phyloP scores from a whole-genome alignment of 1,140 invertebrate species.

The Sminthurinus signatus region DNA sequence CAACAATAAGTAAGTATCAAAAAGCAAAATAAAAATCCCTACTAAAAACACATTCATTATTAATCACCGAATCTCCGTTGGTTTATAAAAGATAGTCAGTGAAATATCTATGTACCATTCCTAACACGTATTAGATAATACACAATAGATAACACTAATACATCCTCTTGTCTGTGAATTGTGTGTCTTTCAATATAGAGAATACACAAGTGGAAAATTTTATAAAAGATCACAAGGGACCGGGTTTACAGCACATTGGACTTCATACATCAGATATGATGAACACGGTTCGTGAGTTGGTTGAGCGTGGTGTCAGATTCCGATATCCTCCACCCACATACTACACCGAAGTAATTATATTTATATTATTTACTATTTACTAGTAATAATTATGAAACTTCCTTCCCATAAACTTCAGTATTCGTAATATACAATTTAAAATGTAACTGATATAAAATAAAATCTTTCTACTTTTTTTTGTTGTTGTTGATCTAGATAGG shows the following conservation, averaged over 20 bases:
- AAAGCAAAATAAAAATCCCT: background rate
- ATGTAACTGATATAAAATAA: too few relatives aligned
- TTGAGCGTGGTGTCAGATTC: slow-evolving; percentile 46
- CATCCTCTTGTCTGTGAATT: background rate
- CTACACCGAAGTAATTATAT: slow-evolving; percentile 43
- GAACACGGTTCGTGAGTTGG: slow-evolving; percentile 44
- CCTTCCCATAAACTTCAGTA: too few relatives aligned
- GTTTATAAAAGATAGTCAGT: too few relatives aligned
- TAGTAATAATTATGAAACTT: background rate
- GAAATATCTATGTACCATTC: too few relatives aligned
- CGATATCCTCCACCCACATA: slow-evolving; percentile 50
- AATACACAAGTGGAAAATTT: slow-evolving; percentile 50
- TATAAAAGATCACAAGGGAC: slow-evolving; percentile 48
- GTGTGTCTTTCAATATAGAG: slow-evolving; percentile 42
- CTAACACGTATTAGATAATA: too few relatives aligned
- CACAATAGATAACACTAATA: too few relatives aligned
- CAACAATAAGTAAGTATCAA: slow-evolving; percentile 45
- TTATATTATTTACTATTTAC: background rate
- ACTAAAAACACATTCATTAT: too few relatives aligned
- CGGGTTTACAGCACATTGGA: slow-evolving; percentile 53
- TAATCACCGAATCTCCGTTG: too few relatives aligned
- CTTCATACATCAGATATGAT: slow-evolving; percentile 47
- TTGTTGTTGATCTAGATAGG: slow-evolving; percentile 41
- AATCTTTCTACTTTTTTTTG: too few relatives aligned
- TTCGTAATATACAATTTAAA: too few relatives aligned